Evolutionary conservation across 2,113 vertebrate species (phyloP), one percentile per base, ranked within the genome.

Genomic region (Brachyhypopomus occidentalis): DNA sequence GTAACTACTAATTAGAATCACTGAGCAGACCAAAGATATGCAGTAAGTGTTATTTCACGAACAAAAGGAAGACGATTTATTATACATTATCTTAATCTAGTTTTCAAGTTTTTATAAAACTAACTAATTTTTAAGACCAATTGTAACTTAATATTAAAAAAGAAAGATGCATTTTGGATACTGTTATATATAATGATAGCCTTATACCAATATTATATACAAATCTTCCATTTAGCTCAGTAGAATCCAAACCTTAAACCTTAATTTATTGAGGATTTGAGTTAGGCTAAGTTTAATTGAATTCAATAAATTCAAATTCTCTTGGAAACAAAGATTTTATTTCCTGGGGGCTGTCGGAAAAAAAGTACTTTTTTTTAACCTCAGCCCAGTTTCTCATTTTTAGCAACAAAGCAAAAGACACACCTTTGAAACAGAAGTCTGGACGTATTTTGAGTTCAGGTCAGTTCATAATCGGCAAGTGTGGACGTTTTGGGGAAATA

Each of bases 401-500:
- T 16, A 59, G 11, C 25, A 23, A 19, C 63, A 75, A n/a, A 60
- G 30, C n/a, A 38, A 36, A 17, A 62, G 62, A 41, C 20, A 56
- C 34, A 59, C 34, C 9, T 27, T 22, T 22, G 22, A 82, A 22
- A 30, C 58, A 3, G 30, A 58, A 70, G 52, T 22, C 17, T 72
- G 55, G 79, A 59, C 30, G 16, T 20, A 17, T 27, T 71, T 55
- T 22, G 4, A 20, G n/a, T 72, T 80, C 55, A 66, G 62, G 73
- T 75, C 63, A 77, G 20, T 85, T 82, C 70, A 71, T 52, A 78
- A 59, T 75, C 55, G 55, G 69, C 36, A 38, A 70, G 76, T 69
- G 38, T 85, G 79, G 64, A 82, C 27, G n/a, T 48, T 84, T 63
- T 78, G 70, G 69, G 83, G 75, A 88, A 86, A 88, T 77, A 86